Conservation (phyloP, 2,888 invertebrate genomes). For the Nipponacmea schrenckii region DNA sequence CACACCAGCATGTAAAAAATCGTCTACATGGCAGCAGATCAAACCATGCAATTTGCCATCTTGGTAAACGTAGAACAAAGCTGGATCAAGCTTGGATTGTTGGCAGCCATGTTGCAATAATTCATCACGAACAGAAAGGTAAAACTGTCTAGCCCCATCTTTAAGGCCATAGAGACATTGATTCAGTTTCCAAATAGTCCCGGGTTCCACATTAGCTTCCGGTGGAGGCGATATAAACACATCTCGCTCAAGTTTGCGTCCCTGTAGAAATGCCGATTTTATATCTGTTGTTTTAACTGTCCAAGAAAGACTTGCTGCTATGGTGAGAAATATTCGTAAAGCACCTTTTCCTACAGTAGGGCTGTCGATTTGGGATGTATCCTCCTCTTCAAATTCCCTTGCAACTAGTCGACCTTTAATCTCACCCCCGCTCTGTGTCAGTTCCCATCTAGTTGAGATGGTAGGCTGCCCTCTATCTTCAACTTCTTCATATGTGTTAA, state of each 20-base stretch:
- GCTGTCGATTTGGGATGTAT: constrained; percentile 11
- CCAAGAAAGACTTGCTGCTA: constrained; percentile 31
- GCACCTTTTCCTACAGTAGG: constrained; percentile 31
- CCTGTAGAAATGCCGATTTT: constrained; percentile 39
- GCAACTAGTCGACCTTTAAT: constrained; percentile 31
- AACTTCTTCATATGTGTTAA: constrained; percentile 27
- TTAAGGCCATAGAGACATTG: constrained; percentile 34
- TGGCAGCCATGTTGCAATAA: constrained; percentile 19
- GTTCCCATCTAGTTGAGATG: constrained; percentile 32
- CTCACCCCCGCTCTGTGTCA: constrained; percentile 22
- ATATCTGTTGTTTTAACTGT: constrained; percentile 36
- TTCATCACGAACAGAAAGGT: constrained; percentile 28
- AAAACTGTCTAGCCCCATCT: constrained; percentile 35
- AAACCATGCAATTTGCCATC: constrained; percentile 9
- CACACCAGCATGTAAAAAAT: constrained; percentile 27
- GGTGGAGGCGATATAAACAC: constrained; percentile 31
- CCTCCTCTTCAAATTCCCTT: constrained; percentile 31
- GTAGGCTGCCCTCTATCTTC: constrained; percentile 19
- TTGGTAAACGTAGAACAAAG: constrained; percentile 15
- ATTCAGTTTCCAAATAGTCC: constrained; percentile 35
- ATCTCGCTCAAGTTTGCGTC: constrained; percentile 28
- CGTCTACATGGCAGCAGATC: constrained; percentile 28
- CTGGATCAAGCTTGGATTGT: constrained; percentile 19
- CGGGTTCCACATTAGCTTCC: constrained; percentile 20
- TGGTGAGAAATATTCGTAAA: constrained; percentile 30